Evolutionary conservation across 2,797 vertebrate genomes (phyloP).

Genomic region (Chanos chanos): DNA sequence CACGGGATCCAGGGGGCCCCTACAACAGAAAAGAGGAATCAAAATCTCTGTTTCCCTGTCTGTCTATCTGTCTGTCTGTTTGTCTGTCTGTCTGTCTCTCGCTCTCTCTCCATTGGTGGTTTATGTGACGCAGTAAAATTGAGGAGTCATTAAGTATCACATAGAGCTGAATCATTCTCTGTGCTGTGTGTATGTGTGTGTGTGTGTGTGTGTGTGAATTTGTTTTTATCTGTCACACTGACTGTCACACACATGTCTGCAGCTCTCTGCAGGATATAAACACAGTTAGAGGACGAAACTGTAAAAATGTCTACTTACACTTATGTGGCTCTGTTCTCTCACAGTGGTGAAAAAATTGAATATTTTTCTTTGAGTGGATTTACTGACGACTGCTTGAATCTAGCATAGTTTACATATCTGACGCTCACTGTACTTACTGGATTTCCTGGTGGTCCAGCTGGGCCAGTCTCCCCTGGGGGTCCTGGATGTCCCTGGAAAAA

Average conservation of each 20-base stretch:
- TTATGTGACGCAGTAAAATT: background rate
- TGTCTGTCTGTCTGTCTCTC: background rate
- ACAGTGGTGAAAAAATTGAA: too few relatives aligned
- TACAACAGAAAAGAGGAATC: slow-evolving; percentile 47
- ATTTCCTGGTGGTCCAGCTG: slow-evolving; percentile 82
- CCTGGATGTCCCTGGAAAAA: slow-evolving; percentile 87
- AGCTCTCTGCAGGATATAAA: background rate
- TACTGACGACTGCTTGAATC: background rate
- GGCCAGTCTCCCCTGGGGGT: slow-evolving; percentile 80
- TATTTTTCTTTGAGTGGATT: background rate
- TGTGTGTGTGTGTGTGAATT: slow-evolving; percentile 46
- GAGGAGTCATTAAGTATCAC: too few relatives aligned
- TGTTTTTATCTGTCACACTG: background rate
- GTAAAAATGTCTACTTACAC: too few relatives aligned
- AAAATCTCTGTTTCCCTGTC: background rate
- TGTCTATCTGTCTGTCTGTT: background rate
- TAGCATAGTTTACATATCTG: background rate
- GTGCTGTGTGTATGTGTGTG: slow-evolving; percentile 60
- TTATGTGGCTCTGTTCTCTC: too few relatives aligned
- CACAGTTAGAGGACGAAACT: slow-evolving; percentile 5
- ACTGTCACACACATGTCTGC: slow-evolving; percentile 5
- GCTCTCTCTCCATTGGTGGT: too few relatives aligned
- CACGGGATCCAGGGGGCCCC: slow-evolving; percentile 82
- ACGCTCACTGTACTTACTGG: slow-evolving; percentile 73
- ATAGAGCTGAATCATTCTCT: too few relatives aligned